Evolutionary conservation across 35 echinoderm and acorn worm genomes (phyloP), one percentile per base, ranked within the genome.

Genomic region (Diadema setosum): DNA sequence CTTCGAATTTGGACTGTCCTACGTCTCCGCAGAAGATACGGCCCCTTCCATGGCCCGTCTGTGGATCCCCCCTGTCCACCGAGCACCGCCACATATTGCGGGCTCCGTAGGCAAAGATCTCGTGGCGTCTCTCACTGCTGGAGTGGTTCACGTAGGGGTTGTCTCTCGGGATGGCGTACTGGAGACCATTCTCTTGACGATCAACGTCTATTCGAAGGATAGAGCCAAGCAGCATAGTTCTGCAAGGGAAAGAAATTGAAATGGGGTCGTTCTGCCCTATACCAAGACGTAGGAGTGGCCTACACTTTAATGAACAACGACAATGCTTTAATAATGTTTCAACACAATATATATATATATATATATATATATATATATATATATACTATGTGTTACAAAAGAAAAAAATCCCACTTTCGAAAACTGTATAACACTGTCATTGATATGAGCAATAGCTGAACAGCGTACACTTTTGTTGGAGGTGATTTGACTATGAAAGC

Each of bases 11-110:
- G 29, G 42, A 41, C 65, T 97, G 95, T 34, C 95, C 95, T 18
- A 97, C 95, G 81, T 97, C 95, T 18, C 95, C 95, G 73, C 95
- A 98, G 58, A 98, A 91, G n/a, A 98, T 94, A 4, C 95, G 83
- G 4, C 95, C 95, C 39, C 63, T 85, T 11, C 92, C 92, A 18
- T 98, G 49, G 17, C 95, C 91, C 9, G 88, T 98, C 26, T 90
- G 48, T 26, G 23, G 39, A 40, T 98, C 91, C 0, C 95, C 95
- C 80, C 75, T 33, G 56, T 98, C 95, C 31, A 94, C 82, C 0
- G 92, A 83, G 85, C 95, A 98, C 25, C 95, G 75, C 95, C 95
- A 98, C 80, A 98, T 94, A 60, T 98, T 98, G 27, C 95, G 91
- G 5, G 86, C 57, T 9, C 95, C 95, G 46, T 98, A 98, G 6